These are phyloP conservation scores for Pelobates fuscus DNA, from an alignment of 2,113 vertebrate species.

Conservation along the genomic window DNA sequence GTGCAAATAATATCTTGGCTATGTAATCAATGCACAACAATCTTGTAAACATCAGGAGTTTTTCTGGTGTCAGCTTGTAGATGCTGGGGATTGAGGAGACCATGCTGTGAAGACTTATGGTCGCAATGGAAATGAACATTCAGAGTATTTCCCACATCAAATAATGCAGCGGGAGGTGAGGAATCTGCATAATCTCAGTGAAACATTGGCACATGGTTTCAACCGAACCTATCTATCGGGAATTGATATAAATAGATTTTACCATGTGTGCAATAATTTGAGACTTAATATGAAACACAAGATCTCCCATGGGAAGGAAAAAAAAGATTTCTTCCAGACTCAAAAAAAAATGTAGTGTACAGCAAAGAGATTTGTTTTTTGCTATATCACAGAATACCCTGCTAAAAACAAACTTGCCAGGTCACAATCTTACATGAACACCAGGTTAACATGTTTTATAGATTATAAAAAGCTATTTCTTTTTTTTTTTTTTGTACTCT, in stretches of 20 bases:
- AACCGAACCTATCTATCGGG: slow-evolving; percentile 27
- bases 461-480: too few relatives aligned
- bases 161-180: slow-evolving; percentile 48
- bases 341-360: background rate
- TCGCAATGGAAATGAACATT: slow-evolving; percentile 34
- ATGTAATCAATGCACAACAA: background rate
- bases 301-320: slow-evolving; percentile 29
- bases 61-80: slow-evolving; percentile 5
- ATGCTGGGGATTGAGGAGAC: slow-evolving; percentile 10
- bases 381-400: background rate
- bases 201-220: slow-evolving; percentile 25
- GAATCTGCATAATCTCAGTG: slow-evolving; percentile 48
- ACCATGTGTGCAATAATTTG: slow-evolving; percentile 49
- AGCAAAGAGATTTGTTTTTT: slow-evolving; percentile 22
- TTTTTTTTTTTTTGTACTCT: too few relatives aligned
- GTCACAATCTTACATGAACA: too few relatives aligned
- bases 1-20: background rate
- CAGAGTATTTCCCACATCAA: slow-evolving; percentile 35
- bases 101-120: slow-evolving; percentile 36
- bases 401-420: too few relatives aligned
- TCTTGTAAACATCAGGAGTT: background rate
- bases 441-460: too few relatives aligned
- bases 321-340: slow-evolving; percentile 25
- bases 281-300: slow-evolving; percentile 47
- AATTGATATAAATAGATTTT: slow-evolving; percentile 46